Conservation (phyloP, 64 coral and sea anemone species). For the Pachyseris speciosa region DNA sequence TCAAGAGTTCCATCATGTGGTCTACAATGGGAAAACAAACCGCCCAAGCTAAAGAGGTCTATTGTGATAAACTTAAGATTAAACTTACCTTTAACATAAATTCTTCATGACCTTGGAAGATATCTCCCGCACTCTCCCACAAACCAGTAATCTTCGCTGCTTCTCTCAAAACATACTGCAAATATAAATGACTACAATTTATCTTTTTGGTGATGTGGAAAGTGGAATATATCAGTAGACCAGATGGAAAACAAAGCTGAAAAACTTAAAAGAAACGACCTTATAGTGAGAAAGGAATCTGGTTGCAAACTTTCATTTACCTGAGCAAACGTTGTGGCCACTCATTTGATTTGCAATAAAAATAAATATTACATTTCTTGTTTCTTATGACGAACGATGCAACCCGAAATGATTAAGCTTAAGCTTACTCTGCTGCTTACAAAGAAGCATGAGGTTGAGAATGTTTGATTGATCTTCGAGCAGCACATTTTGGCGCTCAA, state of each 20-base stretch:
- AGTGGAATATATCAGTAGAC: slow-evolving; percentile 5
- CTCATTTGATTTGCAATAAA: slow-evolving; percentile 1
- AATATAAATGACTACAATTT: slow-evolving; percentile 14
- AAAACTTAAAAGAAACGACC: not conserved
- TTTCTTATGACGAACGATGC: not conserved
- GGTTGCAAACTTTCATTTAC: not conserved
- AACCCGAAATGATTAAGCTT: not conserved
- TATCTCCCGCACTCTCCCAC: slow-evolving; percentile 45
- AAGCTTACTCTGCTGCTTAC: not conserved
- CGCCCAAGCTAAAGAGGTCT: not conserved
- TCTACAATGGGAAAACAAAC: not conserved
- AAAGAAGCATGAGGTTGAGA: not conserved
- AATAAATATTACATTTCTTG: slow-evolving; percentile 1
- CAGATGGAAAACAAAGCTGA: not conserved
- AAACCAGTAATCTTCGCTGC: slow-evolving; percentile 52
- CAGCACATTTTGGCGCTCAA: slow-evolving; percentile 4
- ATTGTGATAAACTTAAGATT: slow-evolving; percentile 17
- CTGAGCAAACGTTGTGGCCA: not conserved
- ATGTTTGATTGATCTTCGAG: slow-evolving; percentile 8
- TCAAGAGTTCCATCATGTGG: not conserved
- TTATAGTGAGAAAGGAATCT: not conserved
- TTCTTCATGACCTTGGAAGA: slow-evolving; percentile 50
- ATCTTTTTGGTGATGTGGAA: slow-evolving; percentile 34
- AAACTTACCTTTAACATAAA: slow-evolving; percentile 53
- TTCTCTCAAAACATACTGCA: slow-evolving; percentile 69